These are phyloP conservation scores for Sebastes taczanowskii DNA, from an alignment of 2,797 vertebrate species.

Conservation along the genomic window DNA sequence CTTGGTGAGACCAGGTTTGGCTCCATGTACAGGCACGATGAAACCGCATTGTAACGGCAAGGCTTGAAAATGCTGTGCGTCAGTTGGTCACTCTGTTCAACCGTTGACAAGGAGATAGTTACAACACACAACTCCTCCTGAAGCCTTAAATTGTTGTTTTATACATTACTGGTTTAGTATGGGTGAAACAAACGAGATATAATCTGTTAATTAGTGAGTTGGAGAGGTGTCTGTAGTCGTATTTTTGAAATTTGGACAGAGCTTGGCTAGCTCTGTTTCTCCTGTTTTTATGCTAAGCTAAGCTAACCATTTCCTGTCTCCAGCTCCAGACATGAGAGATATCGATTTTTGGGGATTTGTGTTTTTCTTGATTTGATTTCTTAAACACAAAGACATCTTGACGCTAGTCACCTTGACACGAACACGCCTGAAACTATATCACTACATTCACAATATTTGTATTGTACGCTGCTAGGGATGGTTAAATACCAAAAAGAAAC, in stretches of 20 bases:
- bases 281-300: not conserved
- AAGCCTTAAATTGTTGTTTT: not conserved
- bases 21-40: no score
- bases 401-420: not conserved
- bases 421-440: not conserved
- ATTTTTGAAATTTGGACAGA: not conserved
- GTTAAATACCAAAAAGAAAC: not conserved
- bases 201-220: not conserved
- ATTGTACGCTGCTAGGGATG: not conserved
- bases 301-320: not conserved
- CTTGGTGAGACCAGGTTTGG: not conserved
- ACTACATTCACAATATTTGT: not conserved
- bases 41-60: not conserved
- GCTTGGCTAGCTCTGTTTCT: not conserved
- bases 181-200: not conserved
- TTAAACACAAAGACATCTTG: not conserved
- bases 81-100: no score
- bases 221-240: not conserved
- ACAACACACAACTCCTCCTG: not conserved
- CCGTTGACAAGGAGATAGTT: not conserved
- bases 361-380: not conserved
- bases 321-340: not conserved
- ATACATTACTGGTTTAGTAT: not conserved
- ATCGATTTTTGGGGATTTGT: not conserved
- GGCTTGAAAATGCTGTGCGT: not conserved